phyloP scores from a whole-genome alignment of 1,140 invertebrate genomes.

The Drosophila nebulosa region DNA sequence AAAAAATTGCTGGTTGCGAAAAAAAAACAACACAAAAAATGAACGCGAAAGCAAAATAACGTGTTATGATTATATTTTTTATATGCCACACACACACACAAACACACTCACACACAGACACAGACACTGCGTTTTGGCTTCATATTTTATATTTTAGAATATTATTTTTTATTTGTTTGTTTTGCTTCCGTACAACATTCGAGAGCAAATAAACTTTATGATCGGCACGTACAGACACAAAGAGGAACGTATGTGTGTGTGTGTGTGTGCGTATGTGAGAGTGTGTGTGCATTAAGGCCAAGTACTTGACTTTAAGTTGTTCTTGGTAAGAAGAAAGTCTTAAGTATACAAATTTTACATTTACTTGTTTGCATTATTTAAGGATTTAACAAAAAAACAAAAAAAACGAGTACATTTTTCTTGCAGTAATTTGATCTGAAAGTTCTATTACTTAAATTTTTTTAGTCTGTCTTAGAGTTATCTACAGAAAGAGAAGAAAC shows the following conservation, averaged over 20 bases:
- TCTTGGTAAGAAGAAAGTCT: background rate
- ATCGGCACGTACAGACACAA: conserved; percentile 61
- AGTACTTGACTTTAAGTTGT: conserved; percentile 20
- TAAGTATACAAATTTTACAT: background rate
- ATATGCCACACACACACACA: conserved; percentile 50
- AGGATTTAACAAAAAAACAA: background rate
- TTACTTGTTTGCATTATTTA: background rate
- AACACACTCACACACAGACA: background rate
- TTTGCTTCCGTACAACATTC: conserved; percentile 37
- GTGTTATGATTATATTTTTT: conserved; percentile 72
- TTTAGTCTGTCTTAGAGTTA: too few species aligned
- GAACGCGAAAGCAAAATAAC: conserved; percentile 33
- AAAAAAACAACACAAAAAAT: background rate
- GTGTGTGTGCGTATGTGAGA: conserved; percentile 7
- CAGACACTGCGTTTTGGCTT: conserved; percentile 17
- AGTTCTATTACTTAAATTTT: too few species aligned
- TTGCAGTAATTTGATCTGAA: too few species aligned
- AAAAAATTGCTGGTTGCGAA: conserved; percentile 31
- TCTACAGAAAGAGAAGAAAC: too few species aligned
- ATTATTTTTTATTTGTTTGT: conserved; percentile 76
- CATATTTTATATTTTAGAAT: conserved; percentile 70
- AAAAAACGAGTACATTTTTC: background rate
- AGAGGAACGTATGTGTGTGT: background rate
- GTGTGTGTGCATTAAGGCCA: conserved; percentile 5
- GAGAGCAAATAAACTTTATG: conserved; percentile 71